These are phyloP conservation scores for Thecocarcelia acutangulata DNA, from an alignment of 2,888 invertebrate species.

Conservation along the genomic window DNA sequence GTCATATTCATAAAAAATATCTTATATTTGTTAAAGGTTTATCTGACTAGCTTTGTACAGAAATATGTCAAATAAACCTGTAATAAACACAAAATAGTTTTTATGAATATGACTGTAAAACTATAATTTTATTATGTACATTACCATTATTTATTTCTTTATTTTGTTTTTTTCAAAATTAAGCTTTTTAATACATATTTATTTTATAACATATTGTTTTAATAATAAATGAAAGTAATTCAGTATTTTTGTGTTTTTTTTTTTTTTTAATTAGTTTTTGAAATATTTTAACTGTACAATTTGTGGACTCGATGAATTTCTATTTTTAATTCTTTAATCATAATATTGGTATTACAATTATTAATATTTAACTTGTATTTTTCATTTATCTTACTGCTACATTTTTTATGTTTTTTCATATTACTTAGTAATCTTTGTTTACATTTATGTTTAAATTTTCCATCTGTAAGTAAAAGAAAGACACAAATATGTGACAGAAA, in stretches of 20 bases:
- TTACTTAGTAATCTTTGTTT: constrained; percentile 73
- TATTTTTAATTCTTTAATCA: constrained; percentile 78
- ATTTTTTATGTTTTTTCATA: constrained; percentile 61
- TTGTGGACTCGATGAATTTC: constrained; percentile 79
- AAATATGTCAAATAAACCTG: too few species aligned
- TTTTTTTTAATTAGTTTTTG: constrained; percentile 38
- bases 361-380: constrained; percentile 61
- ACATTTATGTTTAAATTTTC: constrained; percentile 76
- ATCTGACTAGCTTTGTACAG: too few species aligned
- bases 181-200: constrained; percentile 43
- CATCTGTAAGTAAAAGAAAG: constrained; percentile 77
- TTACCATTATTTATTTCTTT: constrained; percentile 52
- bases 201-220: constrained; percentile 46
- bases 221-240: constrained; percentile 33
- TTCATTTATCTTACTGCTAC: constrained; percentile 61
- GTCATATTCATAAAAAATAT: too few species aligned
- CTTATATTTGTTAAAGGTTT: too few species aligned
- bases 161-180: constrained; percentile 42
- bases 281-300: constrained; percentile 77
- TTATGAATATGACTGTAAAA: too few species aligned
- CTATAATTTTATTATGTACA: constrained; percentile 59
- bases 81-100: too few species aligned
- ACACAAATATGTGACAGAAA: constrained; percentile 60
- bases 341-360: constrained; percentile 71
- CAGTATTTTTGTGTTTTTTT: constrained; percentile 30